Conservation (phyloP, 2,797 vertebrate genomes). For the Sarcophilus harrisii region DNA sequence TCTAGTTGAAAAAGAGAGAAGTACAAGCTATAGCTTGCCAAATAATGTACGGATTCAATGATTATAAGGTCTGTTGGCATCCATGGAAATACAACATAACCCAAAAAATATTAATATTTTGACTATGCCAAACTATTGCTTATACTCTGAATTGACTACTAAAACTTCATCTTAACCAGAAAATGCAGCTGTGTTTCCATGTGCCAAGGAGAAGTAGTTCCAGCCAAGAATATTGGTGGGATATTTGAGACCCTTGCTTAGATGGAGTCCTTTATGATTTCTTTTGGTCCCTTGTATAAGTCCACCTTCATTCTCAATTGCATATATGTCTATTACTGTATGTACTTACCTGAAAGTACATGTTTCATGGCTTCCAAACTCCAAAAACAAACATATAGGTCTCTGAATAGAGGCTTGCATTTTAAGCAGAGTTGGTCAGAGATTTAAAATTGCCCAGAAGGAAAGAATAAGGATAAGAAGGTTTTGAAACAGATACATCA, state of each 20-base stretch:
- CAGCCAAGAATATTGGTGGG: constrained; percentile 60
- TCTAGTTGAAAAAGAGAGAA: neutral
- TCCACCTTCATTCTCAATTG: constrained; percentile 50
- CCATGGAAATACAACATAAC: constrained; percentile 6
- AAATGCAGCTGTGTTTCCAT: constrained; percentile 64
- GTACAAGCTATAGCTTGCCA: neutral
- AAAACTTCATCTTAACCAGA: constrained; percentile 43
- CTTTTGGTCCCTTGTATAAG: constrained; percentile 33
- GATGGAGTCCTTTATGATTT: constrained; percentile 50
- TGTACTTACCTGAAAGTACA: constrained; percentile 37
- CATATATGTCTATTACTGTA: constrained; percentile 32
- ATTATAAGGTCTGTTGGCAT: constrained; percentile 20
- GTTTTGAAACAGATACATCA: constrained; percentile 44
- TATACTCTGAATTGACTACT: constrained; percentile 35
- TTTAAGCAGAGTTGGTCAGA: constrained; percentile 15
- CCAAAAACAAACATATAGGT: constrained; percentile 49
- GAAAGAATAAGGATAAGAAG: constrained; percentile 12
- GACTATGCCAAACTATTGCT: constrained; percentile 32
- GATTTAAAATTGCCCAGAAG: constrained; percentile 50
- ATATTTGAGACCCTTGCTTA: constrained; percentile 51
- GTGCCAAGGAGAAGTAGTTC: constrained; percentile 38
- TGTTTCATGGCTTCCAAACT: constrained; percentile 31
- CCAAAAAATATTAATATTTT: constrained; percentile 51
- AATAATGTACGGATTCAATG: neutral
- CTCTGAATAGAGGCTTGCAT: constrained; percentile 30